Base-by-base conservation (phyloP, 2,888 invertebrate genomes). In the Tenthredo livida region DNA sequence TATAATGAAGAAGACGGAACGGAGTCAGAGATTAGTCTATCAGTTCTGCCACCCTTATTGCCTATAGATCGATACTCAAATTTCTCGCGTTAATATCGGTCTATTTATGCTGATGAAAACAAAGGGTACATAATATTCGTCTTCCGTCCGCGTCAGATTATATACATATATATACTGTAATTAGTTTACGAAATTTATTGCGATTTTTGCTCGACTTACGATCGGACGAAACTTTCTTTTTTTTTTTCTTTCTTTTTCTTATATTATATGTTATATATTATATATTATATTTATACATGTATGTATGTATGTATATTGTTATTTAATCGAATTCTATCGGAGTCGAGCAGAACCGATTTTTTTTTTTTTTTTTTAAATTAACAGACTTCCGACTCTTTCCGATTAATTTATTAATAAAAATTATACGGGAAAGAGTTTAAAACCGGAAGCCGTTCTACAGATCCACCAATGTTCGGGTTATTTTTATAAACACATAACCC, bases 1-100 rank as follows among this genome's bases (percentile, higher is more conserved):
- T 85, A 99, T 99, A 93, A 98, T 99, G 98, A 99, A 99, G 95
- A 99, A 99, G 94, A 99, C 99, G 0, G 99, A 99, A 93, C 95
- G 99, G 88, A 98, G 99, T 89, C 99, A 99, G 94, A 96, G 99
- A 93, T 96, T 99, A 90, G 99, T 99, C 87, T 99, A 99, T 94
- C 99, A 99, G 94, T 99, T 99, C 94, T 99, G 99, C 93, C 97
- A 98, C 93, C 98, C 98, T 25, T 99, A 99, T 94, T 96, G 96
- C 92, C 95, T 98, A 93, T 98, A 96, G 95, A 92, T 10, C 15
- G 17, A 21, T 21, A 5, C 21, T 17, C 37, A n/a, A 7, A 54
- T n/a, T 54, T 2, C 0, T n/a, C 7, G 7, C 6, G 0, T 17
- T 1, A 6, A n/a, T 54, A 54, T 54, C n/a, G n/a, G 17, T n/a